These are phyloP conservation scores for Drosophila merina DNA, from an alignment of 2,888 invertebrate species.

Conservation along the genomic window DNA sequence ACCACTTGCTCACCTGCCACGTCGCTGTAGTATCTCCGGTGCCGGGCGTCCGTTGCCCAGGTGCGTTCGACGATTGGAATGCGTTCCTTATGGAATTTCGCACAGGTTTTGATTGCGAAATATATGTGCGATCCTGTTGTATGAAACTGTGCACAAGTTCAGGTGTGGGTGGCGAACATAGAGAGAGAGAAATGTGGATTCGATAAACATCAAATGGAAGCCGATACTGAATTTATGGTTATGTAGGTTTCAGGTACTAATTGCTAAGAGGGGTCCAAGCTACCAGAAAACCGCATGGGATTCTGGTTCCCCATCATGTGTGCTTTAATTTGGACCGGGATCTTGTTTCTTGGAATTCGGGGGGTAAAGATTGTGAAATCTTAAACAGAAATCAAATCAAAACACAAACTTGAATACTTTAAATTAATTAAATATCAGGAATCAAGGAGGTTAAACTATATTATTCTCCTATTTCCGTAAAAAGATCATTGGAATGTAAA, in stretches of 20 bases:
- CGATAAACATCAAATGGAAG: conserved; percentile 10
- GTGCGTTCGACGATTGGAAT: conserved; percentile 92
- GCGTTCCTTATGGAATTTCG: conserved; percentile 91
- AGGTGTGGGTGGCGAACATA: conserved; percentile 15
- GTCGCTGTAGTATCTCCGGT: conserved; percentile 93
- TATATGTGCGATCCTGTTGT: conserved; percentile 74
- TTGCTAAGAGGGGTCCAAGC: conserved; percentile 44
- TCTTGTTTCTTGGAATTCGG: neutral
- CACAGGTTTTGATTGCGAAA: conserved; percentile 96
- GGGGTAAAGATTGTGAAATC: neutral
- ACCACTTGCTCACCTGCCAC: conserved; percentile 85
- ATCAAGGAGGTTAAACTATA: neutral
- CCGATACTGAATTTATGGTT: conserved; percentile 64
- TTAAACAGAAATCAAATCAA: neutral
- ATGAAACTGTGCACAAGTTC: conserved; percentile 51
- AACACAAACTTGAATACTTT: neutral
- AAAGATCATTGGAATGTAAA: neutral
- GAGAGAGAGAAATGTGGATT: neutral
- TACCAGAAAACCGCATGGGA: neutral
- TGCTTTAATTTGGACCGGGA: neutral
- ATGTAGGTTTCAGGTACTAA: conserved; percentile 64
- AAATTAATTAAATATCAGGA: neutral
- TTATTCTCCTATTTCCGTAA: too few relatives aligned
- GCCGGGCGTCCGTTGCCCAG: conserved; percentile 90
- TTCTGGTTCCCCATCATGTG: neutral